Percentiles rank a stretch among this genome's conserved stretches.
These are phyloP conservation scores for Brachyhypopomus gauderio DNA, from an alignment of 2,113 vertebrate species.

Conservation along the genomic window DNA sequence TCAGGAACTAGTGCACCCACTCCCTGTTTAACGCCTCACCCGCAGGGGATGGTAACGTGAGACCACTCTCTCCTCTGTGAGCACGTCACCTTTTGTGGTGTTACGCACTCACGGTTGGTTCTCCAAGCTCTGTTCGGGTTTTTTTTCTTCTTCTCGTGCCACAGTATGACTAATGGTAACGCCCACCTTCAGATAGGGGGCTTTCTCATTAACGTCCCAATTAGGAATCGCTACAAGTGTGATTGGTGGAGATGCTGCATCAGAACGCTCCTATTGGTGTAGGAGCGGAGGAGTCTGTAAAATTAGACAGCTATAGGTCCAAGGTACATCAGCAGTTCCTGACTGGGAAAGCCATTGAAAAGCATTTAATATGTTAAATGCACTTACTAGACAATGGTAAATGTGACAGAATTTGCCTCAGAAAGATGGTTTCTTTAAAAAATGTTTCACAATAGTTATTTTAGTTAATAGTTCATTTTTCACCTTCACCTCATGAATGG, in stretches of 20 bases:
- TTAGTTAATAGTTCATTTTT: not conserved
- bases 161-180: not conserved
- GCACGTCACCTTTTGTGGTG: not conserved
- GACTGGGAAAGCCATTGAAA: not conserved
- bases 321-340: not conserved
- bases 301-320: not conserved
- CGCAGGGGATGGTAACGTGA: too few relatives aligned
- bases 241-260: too few relatives aligned
- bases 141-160: not conserved
- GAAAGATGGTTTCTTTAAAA: not conserved
- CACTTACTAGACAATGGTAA: constrained; percentile 1
- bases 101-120: not conserved
- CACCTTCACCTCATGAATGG: not conserved
- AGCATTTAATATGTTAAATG: not conserved
- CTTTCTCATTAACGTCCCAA: not conserved
- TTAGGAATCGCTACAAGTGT: too few relatives aligned
- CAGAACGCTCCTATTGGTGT: too few relatives aligned
- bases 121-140: too few relatives aligned
- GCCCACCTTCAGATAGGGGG: not conserved
- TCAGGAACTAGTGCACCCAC: not conserved
- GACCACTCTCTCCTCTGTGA: not conserved
- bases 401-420: not conserved
- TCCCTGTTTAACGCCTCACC: too few relatives aligned
- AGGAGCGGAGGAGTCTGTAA: not conserved
- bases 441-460: not conserved